These are phyloP conservation scores for Nomada ferruginata DNA, from an alignment of 2,888 invertebrate genomes.

Conservation along the genomic window DNA sequence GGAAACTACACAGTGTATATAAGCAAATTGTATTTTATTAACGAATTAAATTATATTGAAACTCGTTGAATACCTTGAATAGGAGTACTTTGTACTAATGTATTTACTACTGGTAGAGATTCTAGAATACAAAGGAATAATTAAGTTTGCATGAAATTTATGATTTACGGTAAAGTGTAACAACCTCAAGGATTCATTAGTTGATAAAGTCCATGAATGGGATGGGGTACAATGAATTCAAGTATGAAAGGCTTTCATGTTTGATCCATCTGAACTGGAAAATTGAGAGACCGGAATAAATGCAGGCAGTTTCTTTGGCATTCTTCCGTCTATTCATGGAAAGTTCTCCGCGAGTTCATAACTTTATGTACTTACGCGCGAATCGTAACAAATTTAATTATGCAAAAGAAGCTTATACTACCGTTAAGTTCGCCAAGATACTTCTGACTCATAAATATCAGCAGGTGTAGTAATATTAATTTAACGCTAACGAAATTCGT, in stretches of 20 bases:
- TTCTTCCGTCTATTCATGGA: constrained; percentile 1
- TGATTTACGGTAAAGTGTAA: background rate
- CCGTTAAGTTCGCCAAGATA: background rate
- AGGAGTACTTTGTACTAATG: constrained; percentile 2
- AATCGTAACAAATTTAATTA: constrained; percentile 12
- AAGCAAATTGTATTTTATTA: background rate
- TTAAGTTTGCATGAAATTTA: background rate
- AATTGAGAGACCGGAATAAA: constrained; percentile 12
- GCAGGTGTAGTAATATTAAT: background rate
- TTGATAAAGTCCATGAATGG: background rate
- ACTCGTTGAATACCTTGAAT: background rate
- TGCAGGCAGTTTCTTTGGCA: constrained; percentile 6
- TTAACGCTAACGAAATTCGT: background rate
- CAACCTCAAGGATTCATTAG: background rate
- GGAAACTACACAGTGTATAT: background rate
- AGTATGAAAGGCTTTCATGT: constrained; percentile 4
- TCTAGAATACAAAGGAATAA: background rate
- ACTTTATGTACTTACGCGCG: background rate
- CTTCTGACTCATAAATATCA: background rate
- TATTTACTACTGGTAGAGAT: background rate
- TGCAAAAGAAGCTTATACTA: constrained; percentile 5
- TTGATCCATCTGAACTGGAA: constrained; percentile 2
- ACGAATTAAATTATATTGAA: background rate
- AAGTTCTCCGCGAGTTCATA: constrained; percentile 9
- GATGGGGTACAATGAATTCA: background rate